phyloP scores from a whole-genome alignment of 2,113 vertebrate genomes.

The Rostratula benghalensis region DNA sequence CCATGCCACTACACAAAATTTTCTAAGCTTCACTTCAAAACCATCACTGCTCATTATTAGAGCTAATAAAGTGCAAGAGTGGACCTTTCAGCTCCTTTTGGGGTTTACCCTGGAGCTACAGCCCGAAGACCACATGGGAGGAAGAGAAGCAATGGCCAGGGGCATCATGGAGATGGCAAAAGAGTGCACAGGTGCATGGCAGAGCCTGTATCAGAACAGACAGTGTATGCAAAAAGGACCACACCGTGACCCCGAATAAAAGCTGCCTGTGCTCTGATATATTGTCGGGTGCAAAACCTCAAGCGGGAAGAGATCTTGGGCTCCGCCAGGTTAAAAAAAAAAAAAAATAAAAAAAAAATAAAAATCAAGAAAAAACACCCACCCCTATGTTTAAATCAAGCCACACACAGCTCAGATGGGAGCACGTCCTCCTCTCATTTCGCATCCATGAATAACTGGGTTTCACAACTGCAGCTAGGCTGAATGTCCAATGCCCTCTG shows the following conservation, averaged over 20 bases:
- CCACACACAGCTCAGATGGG: background rate
- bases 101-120: background rate
- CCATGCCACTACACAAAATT: background rate
- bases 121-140: background rate
- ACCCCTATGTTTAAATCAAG: background rate
- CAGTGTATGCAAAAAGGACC: background rate
- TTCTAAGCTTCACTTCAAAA: background rate
- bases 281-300: background rate
- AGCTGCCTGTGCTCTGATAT: background rate
- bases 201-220: background rate
- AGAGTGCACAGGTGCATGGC: background rate
- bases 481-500: constrained; percentile 8
- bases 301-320: background rate
- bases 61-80: background rate
- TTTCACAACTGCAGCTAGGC: constrained; percentile 25
- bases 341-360: background rate
- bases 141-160: background rate
- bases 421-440: constrained; percentile 18
- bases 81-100: background rate
- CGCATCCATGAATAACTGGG: background rate
- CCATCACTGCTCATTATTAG: background rate
- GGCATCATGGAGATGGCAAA: background rate
- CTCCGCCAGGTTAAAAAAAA: background rate
- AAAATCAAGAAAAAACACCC: background rate
- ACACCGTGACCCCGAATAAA: background rate